phyloP scores from a whole-genome alignment of 2,797 vertebrate genomes.

The Melanotaenia pygmaea region DNA sequence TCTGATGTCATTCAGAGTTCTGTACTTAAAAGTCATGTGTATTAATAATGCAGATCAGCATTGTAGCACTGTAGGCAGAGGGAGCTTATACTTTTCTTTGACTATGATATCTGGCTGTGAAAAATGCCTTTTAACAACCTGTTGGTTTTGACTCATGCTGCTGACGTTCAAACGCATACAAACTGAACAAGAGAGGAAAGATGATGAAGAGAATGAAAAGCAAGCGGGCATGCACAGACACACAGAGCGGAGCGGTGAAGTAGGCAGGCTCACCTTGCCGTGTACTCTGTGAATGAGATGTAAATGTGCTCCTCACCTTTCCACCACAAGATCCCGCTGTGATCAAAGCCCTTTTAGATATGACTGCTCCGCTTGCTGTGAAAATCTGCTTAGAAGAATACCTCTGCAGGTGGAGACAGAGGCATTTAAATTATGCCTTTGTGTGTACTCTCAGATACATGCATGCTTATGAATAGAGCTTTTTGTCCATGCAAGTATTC shows the following conservation, averaged over 20 bases:
- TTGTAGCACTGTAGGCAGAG: neutral
- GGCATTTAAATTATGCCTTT: slow-evolving; percentile 60
- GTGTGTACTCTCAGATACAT: neutral
- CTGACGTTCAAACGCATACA: neutral
- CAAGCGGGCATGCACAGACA: neutral
- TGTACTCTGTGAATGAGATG: slow-evolving; percentile 65
- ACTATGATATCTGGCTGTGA: neutral
- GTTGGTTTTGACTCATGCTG: slow-evolving; percentile 9
- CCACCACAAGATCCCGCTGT: slow-evolving; percentile 48
- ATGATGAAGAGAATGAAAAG: slow-evolving; percentile 15
- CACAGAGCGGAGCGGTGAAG: slow-evolving; percentile 11
- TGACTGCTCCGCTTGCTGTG: slow-evolving; percentile 42
- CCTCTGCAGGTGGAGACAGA: slow-evolving; percentile 48
- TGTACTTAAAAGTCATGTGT: neutral
- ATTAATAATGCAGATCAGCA: neutral
- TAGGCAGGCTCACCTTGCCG: slow-evolving; percentile 54
- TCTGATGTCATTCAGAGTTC: neutral
- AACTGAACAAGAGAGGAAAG: neutral
- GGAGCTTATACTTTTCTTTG: neutral
- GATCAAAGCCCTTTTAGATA: slow-evolving; percentile 70
- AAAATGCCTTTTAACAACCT: slow-evolving; percentile 13
- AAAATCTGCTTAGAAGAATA: slow-evolving; percentile 51
- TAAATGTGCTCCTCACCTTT: slow-evolving; percentile 65
- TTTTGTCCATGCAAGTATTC: neutral
- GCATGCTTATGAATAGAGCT: neutral